A percentile compares a stretch with the other conserved stretches of the same genome.
Evolutionary conservation across 2,888 invertebrate genomes (phyloP).

Genomic region (Rotaria sp.): DNA sequence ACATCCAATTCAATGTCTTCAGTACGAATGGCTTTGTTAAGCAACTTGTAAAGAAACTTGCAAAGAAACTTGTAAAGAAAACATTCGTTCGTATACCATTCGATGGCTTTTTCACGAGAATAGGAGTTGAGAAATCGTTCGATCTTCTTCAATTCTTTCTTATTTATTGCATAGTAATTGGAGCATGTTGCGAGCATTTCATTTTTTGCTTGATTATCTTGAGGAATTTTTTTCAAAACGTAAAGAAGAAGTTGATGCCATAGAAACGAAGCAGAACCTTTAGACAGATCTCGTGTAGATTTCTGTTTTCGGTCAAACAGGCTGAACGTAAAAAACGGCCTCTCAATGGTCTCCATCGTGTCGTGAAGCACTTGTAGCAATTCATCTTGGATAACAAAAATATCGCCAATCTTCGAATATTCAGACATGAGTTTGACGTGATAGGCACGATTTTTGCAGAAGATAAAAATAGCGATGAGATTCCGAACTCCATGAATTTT

Average conservation of each 20-base stretch:
- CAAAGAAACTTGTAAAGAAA: too few relatives aligned
- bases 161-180: background rate
- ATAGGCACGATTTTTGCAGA: background rate
- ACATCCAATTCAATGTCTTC: background rate
- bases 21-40: background rate
- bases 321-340: background rate
- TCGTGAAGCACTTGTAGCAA: background rate
- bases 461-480: background rate
- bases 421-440: background rate
- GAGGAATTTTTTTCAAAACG: background rate
- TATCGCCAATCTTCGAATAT: background rate
- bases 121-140: background rate
- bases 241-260: background rate
- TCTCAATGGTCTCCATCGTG: background rate
- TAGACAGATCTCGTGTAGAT: background rate
- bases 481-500: background rate
- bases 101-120: background rate
- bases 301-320: background rate
- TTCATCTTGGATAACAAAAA: background rate
- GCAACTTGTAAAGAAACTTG: too few relatives aligned
- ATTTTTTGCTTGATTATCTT: background rate
- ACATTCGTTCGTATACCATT: background rate
- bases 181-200: background rate
- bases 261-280: background rate
- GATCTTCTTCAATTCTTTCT: background rate